Evolutionary conservation across 2,113 vertebrate species (phyloP), one percentile per base, ranked within the genome.

Genomic region (Argyrosomus japonicus): DNA sequence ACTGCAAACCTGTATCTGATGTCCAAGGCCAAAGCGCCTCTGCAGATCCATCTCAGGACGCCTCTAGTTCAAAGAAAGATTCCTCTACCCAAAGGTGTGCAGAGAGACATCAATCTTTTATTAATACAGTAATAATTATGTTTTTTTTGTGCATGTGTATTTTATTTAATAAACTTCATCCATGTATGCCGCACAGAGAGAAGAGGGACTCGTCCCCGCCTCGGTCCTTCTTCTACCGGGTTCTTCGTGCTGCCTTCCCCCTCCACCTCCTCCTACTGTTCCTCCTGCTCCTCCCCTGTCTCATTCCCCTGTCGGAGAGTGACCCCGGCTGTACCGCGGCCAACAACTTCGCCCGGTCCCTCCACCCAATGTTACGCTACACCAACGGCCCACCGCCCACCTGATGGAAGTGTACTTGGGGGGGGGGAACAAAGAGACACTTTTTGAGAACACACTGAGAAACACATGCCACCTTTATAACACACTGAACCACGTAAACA

Each of bases 271-370:
- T 98, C 0, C 93, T 98, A 0, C 94, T 99, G 0, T 94, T 99
- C 56, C 95, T 99, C 11, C 83, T 99, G 48, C 88, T 98, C 1
- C 94, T 99, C 68, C 95, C 96, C 54, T 97, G 95, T 81, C 90
- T 98, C 85, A 92, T 99, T 56, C 97, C 97, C 0, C 80, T 92
- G 75, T 95, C 96, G 0, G 96, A 97, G 67, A 95, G 96, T 1
- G 96, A 97, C 69, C 95, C 96, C 89, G 95, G 96, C 94, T 99
- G 98, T 82, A 93, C 95, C 0, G 94, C 94, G 40, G 89, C 95
- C 88, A 99, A 99, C 94, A 99, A 97, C 94, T 98, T 99, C 0
- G 97, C 97, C 75, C 93, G 96, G 6, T 99, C 98, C 21, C 97
- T 99, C 77, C 95, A 98, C 85, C 97, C 96, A 57, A 99, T 97